Percentiles rank a stretch among this genome's conserved stretches.
Conservation (phyloP, 2,888 invertebrate species). For the Nymphalis urticae region DNA sequence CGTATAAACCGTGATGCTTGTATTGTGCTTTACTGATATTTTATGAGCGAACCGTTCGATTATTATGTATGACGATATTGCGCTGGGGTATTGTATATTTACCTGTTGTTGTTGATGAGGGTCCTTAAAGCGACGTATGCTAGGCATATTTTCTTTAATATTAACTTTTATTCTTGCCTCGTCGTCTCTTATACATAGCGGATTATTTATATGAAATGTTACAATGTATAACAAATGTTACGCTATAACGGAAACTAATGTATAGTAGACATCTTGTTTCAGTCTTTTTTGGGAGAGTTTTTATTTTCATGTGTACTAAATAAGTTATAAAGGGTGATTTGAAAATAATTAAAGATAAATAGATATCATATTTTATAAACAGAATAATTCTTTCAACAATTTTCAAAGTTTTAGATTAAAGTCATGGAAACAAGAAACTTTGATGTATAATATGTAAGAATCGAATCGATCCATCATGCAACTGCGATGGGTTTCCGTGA, state of each 20-base stretch:
- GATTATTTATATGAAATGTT: too few relatives aligned
- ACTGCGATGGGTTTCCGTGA: constrained; percentile 58
- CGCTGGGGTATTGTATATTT: constrained; percentile 29
- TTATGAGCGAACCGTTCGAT: constrained; percentile 45
- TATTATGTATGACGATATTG: constrained; percentile 31
- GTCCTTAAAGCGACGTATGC: constrained; percentile 3
- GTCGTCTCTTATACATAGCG: too few relatives aligned
- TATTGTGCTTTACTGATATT: constrained; percentile 48
- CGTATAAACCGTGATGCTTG: constrained; percentile 50
- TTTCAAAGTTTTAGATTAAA: constrained; percentile 4
- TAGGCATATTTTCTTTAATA: not conserved
- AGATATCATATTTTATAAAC: not conserved
- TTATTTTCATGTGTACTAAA: too few relatives aligned
- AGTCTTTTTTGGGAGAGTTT: too few relatives aligned
- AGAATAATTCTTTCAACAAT: not conserved
- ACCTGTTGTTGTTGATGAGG: constrained; percentile 32
- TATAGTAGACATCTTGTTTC: too few relatives aligned
- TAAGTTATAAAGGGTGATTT: too few relatives aligned
- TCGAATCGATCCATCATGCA: constrained; percentile 64
- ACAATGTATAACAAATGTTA: too few relatives aligned
- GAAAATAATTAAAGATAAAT: not conserved
- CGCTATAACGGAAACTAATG: too few relatives aligned
- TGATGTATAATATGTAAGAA: constrained; percentile 38
- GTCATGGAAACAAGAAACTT: not conserved
- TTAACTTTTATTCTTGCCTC: not conserved